A percentile compares a stretch with the other conserved stretches of the same genome.
Evolutionary conservation across 2,888 invertebrate genomes (phyloP).

Genomic region (Tupiocoris notatus): DNA sequence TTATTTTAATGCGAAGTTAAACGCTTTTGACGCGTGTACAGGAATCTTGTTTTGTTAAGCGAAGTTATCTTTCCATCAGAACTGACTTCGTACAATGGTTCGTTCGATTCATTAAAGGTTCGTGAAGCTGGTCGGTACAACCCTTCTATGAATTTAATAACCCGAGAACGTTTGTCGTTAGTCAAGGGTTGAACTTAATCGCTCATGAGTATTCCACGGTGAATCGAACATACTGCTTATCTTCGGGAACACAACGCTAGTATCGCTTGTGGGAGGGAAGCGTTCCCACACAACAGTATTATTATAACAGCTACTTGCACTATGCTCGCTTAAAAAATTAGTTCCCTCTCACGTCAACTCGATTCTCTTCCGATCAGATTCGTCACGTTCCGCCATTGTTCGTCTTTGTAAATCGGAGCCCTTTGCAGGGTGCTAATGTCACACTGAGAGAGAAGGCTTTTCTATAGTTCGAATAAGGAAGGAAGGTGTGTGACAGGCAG

Average conservation of each 20-base stretch:
- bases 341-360: slow-evolving; percentile 32
- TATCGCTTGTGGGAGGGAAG: not conserved
- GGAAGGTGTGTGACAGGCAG: slow-evolving; percentile 1
- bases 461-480: not conserved
- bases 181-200: not conserved
- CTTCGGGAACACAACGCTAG: not conserved
- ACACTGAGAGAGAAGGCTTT: slow-evolving; percentile 2
- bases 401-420: not conserved
- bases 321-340: slow-evolving; percentile 21
- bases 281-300: slow-evolving; percentile 26
- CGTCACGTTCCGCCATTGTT: slow-evolving; percentile 22
- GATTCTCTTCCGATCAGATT: slow-evolving; percentile 29
- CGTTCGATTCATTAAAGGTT: not conserved
- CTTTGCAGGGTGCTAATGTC: slow-evolving; percentile 6
- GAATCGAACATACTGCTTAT: not conserved
- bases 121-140: not conserved
- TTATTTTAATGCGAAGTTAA: too few relatives aligned
- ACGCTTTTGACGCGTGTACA: too few relatives aligned
- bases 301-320: not conserved
- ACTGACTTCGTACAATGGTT: too few relatives aligned
- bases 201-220: not conserved
- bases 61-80: too few relatives aligned
- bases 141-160: not conserved
- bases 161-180: not conserved
- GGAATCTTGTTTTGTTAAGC: too few relatives aligned